Conservation (phyloP, 23 tunicate species). For the Halocynthia roretzi region DNA sequence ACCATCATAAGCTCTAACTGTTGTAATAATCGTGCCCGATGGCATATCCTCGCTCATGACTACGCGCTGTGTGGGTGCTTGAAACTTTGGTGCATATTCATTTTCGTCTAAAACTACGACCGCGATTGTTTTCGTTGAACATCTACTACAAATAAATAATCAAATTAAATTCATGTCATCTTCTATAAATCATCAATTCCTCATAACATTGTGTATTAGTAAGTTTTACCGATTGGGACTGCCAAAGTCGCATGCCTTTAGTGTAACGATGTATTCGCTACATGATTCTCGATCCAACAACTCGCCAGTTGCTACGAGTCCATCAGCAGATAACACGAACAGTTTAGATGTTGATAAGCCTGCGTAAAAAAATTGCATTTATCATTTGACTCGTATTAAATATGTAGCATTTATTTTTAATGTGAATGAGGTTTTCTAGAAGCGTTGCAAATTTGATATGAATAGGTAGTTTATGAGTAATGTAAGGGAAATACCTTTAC, state of each 20-base stretch:
- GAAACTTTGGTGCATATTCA: constrained; percentile 44
- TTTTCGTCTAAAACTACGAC: constrained; percentile 49
- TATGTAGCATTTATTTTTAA: too few relatives aligned
- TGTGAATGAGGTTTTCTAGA: too few relatives aligned
- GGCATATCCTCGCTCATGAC: constrained; percentile 33
- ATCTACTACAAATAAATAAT: constrained; percentile 17
- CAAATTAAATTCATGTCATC: too few relatives aligned
- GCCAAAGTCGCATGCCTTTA: constrained; percentile 60
- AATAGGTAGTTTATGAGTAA: too few relatives aligned
- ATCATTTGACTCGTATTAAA: too few relatives aligned
- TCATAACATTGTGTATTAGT: background rate
- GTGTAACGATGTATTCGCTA: constrained; percentile 18
- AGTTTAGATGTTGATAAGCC: too few relatives aligned
- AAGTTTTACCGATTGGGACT: constrained; percentile 24
- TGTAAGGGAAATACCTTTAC: too few relatives aligned
- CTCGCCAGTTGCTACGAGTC: constrained; percentile 29
- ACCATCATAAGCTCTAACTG: constrained; percentile 42
- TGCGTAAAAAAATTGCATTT: too few relatives aligned
- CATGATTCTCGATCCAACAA: constrained; percentile 34
- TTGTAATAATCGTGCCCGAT: constrained; percentile 34
- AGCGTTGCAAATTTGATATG: too few relatives aligned
- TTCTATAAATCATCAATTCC: background rate
- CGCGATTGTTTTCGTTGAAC: constrained; percentile 21
- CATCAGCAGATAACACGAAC: constrained; percentile 33
- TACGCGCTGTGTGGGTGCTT: constrained; percentile 6